These are phyloP conservation scores for Tineola bisselliella DNA, from an alignment of 2,888 invertebrate genomes.

Conservation along the genomic window DNA sequence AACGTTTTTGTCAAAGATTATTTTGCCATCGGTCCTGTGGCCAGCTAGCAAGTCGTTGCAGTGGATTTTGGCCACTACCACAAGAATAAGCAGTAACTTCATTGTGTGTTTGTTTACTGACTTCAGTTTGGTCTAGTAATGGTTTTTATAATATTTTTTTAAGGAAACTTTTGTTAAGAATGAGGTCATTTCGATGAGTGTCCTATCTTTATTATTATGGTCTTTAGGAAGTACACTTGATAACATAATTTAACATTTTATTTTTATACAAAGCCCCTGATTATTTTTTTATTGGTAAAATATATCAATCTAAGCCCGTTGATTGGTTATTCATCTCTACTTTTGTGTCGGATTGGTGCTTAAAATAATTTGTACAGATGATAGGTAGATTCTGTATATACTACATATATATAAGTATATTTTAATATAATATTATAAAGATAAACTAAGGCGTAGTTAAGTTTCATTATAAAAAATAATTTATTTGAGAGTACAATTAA, in stretches of 20 bases:
- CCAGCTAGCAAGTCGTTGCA: constrained; percentile 39
- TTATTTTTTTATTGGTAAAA: too few relatives aligned
- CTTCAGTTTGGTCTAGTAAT: constrained; percentile 17
- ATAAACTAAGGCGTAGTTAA: too few relatives aligned
- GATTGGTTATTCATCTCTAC: too few relatives aligned
- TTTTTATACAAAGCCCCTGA: too few relatives aligned
- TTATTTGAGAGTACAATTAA: not conserved
- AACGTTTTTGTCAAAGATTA: constrained; percentile 38
- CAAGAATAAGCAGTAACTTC: constrained; percentile 20
- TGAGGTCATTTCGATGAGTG: constrained; percentile 25
- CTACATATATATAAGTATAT: too few relatives aligned
- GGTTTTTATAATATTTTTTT: constrained; percentile 35
- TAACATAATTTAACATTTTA: not conserved
- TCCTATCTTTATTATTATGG: not conserved
- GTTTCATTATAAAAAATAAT: too few relatives aligned
- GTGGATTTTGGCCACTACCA: constrained; percentile 29
- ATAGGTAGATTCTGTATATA: too few relatives aligned
- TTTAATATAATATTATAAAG: too few relatives aligned
- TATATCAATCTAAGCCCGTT: too few relatives aligned
- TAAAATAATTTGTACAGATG: too few relatives aligned
- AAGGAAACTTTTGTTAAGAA: constrained; percentile 44
- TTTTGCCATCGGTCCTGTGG: constrained; percentile 26
- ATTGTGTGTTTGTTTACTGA: constrained; percentile 26
- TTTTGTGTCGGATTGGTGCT: too few relatives aligned
- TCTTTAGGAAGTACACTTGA: not conserved